These are phyloP conservation scores for Aphodius sticticus DNA, from an alignment of 2,888 invertebrate genomes.

Conservation along the genomic window DNA sequence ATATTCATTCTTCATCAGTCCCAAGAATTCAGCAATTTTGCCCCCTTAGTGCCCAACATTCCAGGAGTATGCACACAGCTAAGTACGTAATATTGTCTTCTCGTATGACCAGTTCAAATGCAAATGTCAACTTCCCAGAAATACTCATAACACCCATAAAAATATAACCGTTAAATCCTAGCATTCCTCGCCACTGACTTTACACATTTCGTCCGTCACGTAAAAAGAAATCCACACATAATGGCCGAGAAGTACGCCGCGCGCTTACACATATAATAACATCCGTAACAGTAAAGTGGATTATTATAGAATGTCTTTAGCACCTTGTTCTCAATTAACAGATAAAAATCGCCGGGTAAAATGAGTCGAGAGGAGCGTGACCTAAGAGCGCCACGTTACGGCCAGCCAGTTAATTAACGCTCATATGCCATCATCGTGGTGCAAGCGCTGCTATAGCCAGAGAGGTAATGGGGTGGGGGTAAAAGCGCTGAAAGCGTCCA, in stretches of 20 bases:
- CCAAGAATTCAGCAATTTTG: too few relatives aligned
- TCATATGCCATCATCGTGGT: slow-evolving; percentile 17
- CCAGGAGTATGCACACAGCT: too few relatives aligned
- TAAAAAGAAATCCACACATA: neutral
- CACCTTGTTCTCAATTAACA: slow-evolving; percentile 36
- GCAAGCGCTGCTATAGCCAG: neutral
- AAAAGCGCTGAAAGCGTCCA: slow-evolving; percentile 4
- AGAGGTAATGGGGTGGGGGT: neutral
- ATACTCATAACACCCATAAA: neutral
- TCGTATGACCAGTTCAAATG: neutral
- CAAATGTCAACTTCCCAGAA: neutral
- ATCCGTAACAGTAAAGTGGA: slow-evolving; percentile 4
- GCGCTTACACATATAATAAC: neutral
- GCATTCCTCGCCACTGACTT: neutral
- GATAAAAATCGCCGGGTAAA: slow-evolving; percentile 31
- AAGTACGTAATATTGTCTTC: neutral
- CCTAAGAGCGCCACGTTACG: slow-evolving; percentile 4
- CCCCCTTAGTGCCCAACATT: too few relatives aligned
- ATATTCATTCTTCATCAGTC: too few relatives aligned
- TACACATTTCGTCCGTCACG: neutral
- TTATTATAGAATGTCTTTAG: slow-evolving; percentile 22
- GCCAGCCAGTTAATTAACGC: slow-evolving; percentile 18
- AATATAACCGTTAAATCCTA: neutral
- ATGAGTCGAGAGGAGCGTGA: slow-evolving; percentile 4
- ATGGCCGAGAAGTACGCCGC: neutral